Conservation (phyloP, 2,113 vertebrate species). For the human region DNA sequence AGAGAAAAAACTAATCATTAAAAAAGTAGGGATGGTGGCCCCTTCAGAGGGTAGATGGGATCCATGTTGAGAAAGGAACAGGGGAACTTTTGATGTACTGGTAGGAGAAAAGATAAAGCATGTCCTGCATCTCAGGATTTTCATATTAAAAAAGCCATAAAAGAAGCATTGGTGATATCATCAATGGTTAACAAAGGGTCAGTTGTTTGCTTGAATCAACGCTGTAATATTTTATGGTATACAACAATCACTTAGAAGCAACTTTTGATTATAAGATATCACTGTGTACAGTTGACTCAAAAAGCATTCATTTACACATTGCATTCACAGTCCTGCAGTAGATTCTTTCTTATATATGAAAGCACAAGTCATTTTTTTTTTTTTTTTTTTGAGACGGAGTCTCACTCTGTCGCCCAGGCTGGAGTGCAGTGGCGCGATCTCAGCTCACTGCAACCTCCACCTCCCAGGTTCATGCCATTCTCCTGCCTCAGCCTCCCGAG, state of each 20-base stretch:
- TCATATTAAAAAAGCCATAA: background rate
- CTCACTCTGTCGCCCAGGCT: fast-evolving
- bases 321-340: background rate
- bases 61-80: background rate
- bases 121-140: background rate
- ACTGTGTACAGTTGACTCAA: background rate
- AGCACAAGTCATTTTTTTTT: background rate
- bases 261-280: background rate
- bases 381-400: too few species aligned
- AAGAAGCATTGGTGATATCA: background rate
- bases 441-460: fast-evolving
- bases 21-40: background rate
- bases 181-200: background rate
- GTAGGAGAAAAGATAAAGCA: background rate
- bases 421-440: too few species aligned
- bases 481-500: too few species aligned
- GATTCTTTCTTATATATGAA: background rate
- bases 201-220: background rate
- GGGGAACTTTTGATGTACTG: background rate
- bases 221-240: too few species aligned
- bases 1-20: background rate
- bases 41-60: fast-evolving
- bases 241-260: background rate
- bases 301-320: background rate
- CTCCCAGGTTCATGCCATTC: too few species aligned